A percentile compares a stretch with the other conserved stretches of the same genome.
Conservation (phyloP, 2,113 vertebrate genomes). For the Pycnonotus jocosus region DNA sequence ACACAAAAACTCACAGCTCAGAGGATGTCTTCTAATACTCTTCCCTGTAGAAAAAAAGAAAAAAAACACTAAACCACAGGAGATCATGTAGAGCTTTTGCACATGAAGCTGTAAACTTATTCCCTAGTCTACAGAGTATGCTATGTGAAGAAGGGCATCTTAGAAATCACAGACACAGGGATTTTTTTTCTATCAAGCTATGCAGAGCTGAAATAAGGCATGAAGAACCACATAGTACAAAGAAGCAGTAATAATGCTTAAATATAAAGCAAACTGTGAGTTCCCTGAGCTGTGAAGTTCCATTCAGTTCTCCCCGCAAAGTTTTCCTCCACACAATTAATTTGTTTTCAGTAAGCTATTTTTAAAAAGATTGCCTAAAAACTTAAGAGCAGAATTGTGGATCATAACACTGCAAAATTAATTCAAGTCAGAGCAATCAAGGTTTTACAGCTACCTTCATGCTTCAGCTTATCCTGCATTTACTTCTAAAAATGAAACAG, state of each 20-base stretch:
- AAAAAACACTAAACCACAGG: too few species aligned
- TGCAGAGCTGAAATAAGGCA: not conserved
- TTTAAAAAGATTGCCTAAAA: not conserved
- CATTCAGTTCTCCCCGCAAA: not conserved
- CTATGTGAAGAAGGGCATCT: not conserved
- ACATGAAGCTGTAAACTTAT: not conserved
- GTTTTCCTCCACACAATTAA: not conserved
- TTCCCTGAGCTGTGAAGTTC: not conserved
- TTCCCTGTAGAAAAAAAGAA: not conserved
- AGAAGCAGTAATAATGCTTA: not conserved
- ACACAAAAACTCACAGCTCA: not conserved
- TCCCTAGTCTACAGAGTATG: not conserved
- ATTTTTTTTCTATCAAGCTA: not conserved
- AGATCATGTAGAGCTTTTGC: not conserved
- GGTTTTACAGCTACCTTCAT: not conserved
- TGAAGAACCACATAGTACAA: rapidly evolving
- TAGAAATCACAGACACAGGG: not conserved
- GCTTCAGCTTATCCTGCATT: not conserved
- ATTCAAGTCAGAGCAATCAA: not conserved
- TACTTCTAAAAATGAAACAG: not conserved
- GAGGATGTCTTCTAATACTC: not conserved
- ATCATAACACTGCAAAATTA: not conserved
- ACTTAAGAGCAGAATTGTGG: not conserved
- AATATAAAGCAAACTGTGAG: not conserved
- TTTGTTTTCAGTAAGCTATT: not conserved